Evolutionary conservation across 2,888 invertebrate genomes (phyloP).

Genomic region (Protophormia terraenovae): DNA sequence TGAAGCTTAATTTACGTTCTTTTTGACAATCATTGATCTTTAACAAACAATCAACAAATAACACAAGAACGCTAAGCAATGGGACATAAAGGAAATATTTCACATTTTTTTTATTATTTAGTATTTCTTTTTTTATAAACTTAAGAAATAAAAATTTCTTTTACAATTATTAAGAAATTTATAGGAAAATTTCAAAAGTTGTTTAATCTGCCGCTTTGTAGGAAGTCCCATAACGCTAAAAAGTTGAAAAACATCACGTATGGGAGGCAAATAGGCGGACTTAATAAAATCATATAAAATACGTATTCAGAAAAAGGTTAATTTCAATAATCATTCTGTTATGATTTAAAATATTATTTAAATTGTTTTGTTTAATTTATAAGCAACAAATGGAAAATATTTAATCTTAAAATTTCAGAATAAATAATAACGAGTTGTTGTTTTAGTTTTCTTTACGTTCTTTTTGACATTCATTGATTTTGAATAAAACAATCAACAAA

Average conservation of each 20-base stretch:
- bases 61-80: constrained; percentile 76
- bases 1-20: constrained; percentile 75
- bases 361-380: constrained; percentile 7
- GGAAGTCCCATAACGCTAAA: constrained; percentile 76
- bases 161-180: not conserved
- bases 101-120: constrained; percentile 66
- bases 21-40: constrained; percentile 78
- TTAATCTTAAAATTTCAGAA: constrained; percentile 43
- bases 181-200: constrained; percentile 49
- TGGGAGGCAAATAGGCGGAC: constrained; percentile 77
- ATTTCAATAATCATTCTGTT: too few relatives aligned
- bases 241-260: constrained; percentile 65
- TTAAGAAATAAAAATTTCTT: constrained; percentile 21
- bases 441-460: constrained; percentile 74
- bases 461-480: constrained; percentile 78
- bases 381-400: constrained; percentile 66
- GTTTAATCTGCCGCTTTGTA: constrained; percentile 75
- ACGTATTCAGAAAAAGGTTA: too few relatives aligned
- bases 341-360: too few relatives aligned
- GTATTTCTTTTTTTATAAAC: constrained; percentile 15
- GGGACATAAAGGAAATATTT: not conserved
- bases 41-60: constrained; percentile 73
- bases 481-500: constrained; percentile 72
- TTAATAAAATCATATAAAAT: not conserved
- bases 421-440: constrained; percentile 69